Evolutionary conservation across 2,113 vertebrate species (phyloP).

Genomic region (Leptobrachium ailaonicum): DNA sequence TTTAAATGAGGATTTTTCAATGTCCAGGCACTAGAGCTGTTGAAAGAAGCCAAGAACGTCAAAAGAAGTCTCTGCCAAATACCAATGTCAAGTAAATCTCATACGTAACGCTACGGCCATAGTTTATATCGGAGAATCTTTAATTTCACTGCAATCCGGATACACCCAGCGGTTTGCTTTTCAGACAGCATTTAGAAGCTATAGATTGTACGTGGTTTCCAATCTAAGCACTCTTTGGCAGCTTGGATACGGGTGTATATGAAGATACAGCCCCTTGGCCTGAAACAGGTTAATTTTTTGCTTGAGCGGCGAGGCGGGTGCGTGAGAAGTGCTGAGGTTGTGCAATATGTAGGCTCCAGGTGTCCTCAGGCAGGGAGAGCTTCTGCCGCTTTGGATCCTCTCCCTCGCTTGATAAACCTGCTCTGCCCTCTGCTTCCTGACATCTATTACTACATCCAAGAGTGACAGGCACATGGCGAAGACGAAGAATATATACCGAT

Average conservation of each 20-base stretch:
- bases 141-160: no score
- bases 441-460: not conserved
- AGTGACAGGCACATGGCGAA: no score
- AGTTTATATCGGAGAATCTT: no score
- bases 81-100: no score
- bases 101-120: no score
- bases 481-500: no score
- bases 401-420: constrained; percentile 24
- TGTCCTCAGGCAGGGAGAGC: constrained; percentile 19
- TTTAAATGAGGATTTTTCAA: constrained; percentile 33
- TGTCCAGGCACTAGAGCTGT: constrained; percentile 33
- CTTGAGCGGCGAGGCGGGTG: constrained; percentile 26
- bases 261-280: not conserved
- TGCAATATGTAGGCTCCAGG: constrained; percentile 38
- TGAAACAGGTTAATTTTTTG: constrained; percentile 18
- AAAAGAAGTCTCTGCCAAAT: no score
- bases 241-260: not conserved
- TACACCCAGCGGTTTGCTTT: no score
- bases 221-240: no score
- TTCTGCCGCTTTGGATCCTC: constrained; percentile 20
- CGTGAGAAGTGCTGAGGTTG: constrained; percentile 43
- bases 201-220: no score
- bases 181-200: no score
- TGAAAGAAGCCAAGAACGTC: constrained; percentile 1
- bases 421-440: constrained; percentile 23